These are phyloP conservation scores for Leuciscus waleckii DNA, from an alignment of 2,797 vertebrate genomes.

Conservation along the genomic window DNA sequence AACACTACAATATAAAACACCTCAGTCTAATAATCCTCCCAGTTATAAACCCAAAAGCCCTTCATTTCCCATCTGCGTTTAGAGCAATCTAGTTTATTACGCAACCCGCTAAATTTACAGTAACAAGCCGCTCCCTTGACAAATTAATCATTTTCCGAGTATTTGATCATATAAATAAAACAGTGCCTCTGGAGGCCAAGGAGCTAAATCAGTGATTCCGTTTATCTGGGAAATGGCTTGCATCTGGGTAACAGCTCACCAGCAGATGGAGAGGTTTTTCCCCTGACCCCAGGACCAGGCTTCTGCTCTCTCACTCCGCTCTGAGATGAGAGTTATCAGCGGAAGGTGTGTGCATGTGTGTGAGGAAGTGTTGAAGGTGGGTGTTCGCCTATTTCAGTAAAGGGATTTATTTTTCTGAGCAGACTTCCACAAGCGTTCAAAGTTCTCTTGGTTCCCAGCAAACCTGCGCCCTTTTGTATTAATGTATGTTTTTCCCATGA, in stretches of 20 bases:
- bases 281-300: constrained; percentile 59
- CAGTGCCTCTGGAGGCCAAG: constrained; percentile 75
- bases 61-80: constrained; percentile 85
- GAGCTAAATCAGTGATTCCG: constrained; percentile 75
- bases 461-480: constrained; percentile 23
- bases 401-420: constrained; percentile 41
- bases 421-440: constrained; percentile 11
- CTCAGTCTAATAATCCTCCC: constrained; percentile 48
- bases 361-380: constrained; percentile 24
- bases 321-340: constrained; percentile 28
- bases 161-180: constrained; percentile 86
- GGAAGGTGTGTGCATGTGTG: constrained; percentile 37
- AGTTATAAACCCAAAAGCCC: constrained; percentile 71
- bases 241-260: constrained; percentile 63
- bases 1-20: constrained; percentile 30
- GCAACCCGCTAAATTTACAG: constrained; percentile 88
- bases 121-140: constrained; percentile 81
- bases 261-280: constrained; percentile 69
- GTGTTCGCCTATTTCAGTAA: constrained; percentile 39
- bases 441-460: constrained; percentile 19
- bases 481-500: constrained; percentile 25
- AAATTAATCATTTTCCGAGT: constrained; percentile 80
- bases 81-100: constrained; percentile 89
- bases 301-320: constrained; percentile 60
- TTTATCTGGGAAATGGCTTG: constrained; percentile 71